phyloP scores from a whole-genome alignment of 2,797 vertebrate genomes.

The Scarus forsteni region DNA sequence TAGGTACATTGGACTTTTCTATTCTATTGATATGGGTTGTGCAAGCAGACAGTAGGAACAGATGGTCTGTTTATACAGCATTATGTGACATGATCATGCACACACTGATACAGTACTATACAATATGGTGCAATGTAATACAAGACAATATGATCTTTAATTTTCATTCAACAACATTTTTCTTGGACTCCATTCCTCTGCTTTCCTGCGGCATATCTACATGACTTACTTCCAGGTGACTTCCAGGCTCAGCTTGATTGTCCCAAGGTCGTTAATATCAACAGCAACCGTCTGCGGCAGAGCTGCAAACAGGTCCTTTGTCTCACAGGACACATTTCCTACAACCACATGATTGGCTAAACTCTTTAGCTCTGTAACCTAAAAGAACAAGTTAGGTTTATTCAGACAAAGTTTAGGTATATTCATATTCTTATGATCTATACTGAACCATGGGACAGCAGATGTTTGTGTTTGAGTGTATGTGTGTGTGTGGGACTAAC shows the following conservation, averaged over 20 bases:
- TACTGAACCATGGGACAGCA: background rate
- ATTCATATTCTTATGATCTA: background rate
- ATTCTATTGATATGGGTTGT: no score
- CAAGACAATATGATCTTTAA: no score
- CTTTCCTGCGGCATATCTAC: background rate
- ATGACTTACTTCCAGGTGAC: constrained; percentile 95
- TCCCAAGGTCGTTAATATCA: constrained; percentile 98
- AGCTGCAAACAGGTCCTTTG: constrained; percentile 94
- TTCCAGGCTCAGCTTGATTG: constrained; percentile 96
- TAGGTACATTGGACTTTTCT: no score
- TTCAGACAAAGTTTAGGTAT: background rate
- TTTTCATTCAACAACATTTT: no score
- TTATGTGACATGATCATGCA: no score
- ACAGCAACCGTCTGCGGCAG: constrained; percentile 95
- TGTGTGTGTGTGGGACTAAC: constrained; percentile 69
- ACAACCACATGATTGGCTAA: constrained; percentile 95
- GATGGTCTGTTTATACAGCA: no score
- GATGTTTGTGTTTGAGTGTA: background rate
- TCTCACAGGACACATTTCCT: constrained; percentile 95
- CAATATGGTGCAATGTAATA: no score
- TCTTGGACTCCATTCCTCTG: no score
- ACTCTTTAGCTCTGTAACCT: constrained; percentile 97
- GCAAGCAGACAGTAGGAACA: no score
- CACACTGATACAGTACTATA: no score
- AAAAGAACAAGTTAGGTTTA: constrained; percentile 36